phyloP scores from a whole-genome alignment of 2,797 vertebrate genomes.

The Denticeps clupeoides region DNA sequence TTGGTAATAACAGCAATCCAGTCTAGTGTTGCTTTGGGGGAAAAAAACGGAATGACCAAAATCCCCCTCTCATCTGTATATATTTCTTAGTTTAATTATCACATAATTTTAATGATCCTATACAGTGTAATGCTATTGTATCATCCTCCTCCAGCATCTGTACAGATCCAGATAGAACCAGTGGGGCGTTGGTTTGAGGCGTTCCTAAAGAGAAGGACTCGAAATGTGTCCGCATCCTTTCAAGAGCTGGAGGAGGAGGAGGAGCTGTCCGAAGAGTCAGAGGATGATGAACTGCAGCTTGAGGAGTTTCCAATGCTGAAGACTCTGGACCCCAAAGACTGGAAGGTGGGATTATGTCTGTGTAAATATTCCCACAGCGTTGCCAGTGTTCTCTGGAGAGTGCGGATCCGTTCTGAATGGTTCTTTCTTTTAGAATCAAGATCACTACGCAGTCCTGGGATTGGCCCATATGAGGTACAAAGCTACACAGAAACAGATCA shows the following conservation, averaged over 20 bases:
- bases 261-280: constrained; percentile 83
- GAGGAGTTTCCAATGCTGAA: constrained; percentile 88
- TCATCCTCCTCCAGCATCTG: no score
- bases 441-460: constrained; percentile 92
- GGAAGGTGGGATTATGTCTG: constrained; percentile 71
- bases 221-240: constrained; percentile 85
- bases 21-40: no score
- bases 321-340: constrained; percentile 97
- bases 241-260: constrained; percentile 95
- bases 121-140: no score
- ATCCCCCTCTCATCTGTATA: not conserved
- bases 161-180: constrained; percentile 85
- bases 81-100: no score
- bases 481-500: constrained; percentile 96
- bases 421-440: constrained; percentile 76
- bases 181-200: constrained; percentile 98
- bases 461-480: constrained; percentile 80
- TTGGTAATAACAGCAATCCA: no score
- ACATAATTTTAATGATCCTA: no score
- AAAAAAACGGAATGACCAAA: no score
- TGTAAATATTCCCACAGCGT: not conserved
- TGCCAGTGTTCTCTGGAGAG: no score
- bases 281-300: constrained; percentile 88
- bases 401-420: not conserved
- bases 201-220: constrained; percentile 82